These are phyloP conservation scores for Rhyacophila evoluta DNA, from an alignment of 2,888 invertebrate species.

Conservation along the genomic window DNA sequence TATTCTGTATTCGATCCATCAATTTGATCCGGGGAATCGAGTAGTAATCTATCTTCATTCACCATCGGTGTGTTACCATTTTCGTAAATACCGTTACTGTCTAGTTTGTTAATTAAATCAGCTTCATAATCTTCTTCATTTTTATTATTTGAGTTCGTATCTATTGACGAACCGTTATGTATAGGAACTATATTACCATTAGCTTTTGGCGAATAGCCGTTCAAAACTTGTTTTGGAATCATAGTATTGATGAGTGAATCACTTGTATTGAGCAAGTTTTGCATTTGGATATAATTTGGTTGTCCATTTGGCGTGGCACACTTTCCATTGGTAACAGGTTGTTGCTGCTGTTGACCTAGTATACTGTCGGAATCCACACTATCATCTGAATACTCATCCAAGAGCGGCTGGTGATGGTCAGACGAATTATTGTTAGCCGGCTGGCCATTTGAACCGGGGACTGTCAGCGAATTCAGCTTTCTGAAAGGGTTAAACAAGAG, in stretches of 20 bases:
- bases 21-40: constrained; percentile 56
- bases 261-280: constrained; percentile 43
- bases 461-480: constrained; percentile 55
- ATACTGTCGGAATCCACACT: constrained; percentile 47
- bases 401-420: constrained; percentile 41
- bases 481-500: constrained; percentile 48
- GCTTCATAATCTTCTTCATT: constrained; percentile 51
- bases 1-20: constrained; percentile 54
- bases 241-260: constrained; percentile 51
- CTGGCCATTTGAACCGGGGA: constrained; percentile 50
- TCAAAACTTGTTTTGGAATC: constrained; percentile 52
- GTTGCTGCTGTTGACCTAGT: constrained; percentile 39
- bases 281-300: constrained; percentile 46
- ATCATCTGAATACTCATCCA: constrained; percentile 53
- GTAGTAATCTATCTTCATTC: constrained; percentile 44
- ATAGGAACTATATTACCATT: constrained; percentile 53
- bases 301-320: background rate
- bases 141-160: constrained; percentile 56
- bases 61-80: constrained; percentile 49
- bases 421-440: constrained; percentile 46
- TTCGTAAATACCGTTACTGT: constrained; percentile 44
- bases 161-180: constrained; percentile 39
- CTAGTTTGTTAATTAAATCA: constrained; percentile 49
- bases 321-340: constrained; percentile 36
- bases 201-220: constrained; percentile 52